These are phyloP conservation scores for Leptopilina drosophilae DNA, from an alignment of 2,888 invertebrate species.

Conservation along the genomic window DNA sequence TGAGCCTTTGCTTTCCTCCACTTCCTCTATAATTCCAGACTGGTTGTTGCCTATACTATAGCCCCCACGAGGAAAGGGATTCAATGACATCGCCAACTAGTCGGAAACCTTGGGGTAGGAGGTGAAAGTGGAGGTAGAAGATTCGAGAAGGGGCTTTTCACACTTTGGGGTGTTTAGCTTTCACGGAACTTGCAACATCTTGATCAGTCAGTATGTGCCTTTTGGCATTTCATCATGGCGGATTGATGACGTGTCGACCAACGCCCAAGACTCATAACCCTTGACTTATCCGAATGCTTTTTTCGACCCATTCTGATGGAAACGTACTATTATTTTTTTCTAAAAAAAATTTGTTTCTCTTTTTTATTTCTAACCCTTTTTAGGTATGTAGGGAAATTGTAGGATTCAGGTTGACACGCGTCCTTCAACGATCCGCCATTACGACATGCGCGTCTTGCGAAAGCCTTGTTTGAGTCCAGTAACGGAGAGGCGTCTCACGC, in stretches of 20 bases:
- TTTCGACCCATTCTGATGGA: neutral
- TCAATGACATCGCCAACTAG: slow-evolving; percentile 46
- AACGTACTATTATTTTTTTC: neutral
- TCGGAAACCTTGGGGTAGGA: slow-evolving; percentile 47
- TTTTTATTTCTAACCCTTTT: neutral
- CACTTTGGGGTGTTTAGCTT: slow-evolving; percentile 6
- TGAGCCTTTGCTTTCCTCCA: slow-evolving; percentile 34
- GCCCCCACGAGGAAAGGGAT: slow-evolving; percentile 42
- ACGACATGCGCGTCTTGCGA: slow-evolving; percentile 72
- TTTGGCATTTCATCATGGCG: slow-evolving; percentile 36
- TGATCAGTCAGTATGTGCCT: slow-evolving; percentile 13
- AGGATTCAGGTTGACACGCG: neutral
- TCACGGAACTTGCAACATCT: slow-evolving; percentile 1
- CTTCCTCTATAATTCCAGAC: slow-evolving; percentile 39
- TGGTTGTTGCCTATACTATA: slow-evolving; percentile 8
- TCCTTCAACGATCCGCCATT: slow-evolving; percentile 63
- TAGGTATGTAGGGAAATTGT: neutral
- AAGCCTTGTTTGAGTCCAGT: slow-evolving; percentile 51
- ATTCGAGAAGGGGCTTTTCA: slow-evolving; percentile 49
- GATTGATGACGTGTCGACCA: slow-evolving; percentile 33
- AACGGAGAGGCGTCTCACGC: slow-evolving; percentile 31
- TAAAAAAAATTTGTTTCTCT: neutral
- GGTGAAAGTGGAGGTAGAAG: slow-evolving; percentile 36
- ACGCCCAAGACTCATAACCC: slow-evolving; percentile 15
- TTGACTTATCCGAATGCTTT: neutral